Conservation (phyloP, 2,888 invertebrate genomes). For the Diachrysia chrysitis region DNA sequence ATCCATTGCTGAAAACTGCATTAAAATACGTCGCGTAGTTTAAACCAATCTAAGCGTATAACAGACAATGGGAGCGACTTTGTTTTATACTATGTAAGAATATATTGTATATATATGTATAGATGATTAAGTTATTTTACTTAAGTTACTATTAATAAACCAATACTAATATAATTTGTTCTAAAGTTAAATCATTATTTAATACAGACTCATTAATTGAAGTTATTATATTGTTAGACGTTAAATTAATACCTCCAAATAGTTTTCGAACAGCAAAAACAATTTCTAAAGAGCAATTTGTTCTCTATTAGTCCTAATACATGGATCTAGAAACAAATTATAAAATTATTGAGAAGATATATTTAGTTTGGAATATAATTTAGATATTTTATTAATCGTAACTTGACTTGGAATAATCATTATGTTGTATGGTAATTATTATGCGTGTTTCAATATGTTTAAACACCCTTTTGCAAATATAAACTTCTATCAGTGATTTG, state of each 20-base stretch:
- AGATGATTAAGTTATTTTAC: too few relatives aligned
- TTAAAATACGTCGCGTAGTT: too few relatives aligned
- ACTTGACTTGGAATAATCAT: conserved; percentile 13
- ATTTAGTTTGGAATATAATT: conserved; percentile 10
- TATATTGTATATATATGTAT: too few relatives aligned
- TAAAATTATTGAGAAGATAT: not conserved
- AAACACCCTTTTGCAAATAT: not conserved
- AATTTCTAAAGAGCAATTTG: conserved; percentile 24
- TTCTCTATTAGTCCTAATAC: conserved; percentile 15
- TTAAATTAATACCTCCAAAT: conserved; percentile 14
- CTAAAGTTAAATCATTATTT: not conserved
- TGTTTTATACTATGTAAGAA: too few relatives aligned
- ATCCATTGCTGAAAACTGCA: too few relatives aligned
- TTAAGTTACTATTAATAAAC: not conserved
- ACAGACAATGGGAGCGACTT: too few relatives aligned
- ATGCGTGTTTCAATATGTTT: not conserved
- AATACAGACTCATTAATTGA: conserved; percentile 9
- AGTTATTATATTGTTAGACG: conserved; percentile 9
- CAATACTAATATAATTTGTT: not conserved
- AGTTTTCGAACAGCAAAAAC: conserved; percentile 26
- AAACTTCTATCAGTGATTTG: not conserved
- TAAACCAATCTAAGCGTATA: too few relatives aligned
- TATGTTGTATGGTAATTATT: not conserved
- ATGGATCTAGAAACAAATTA: conserved; percentile 18
- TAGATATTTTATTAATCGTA: conserved; percentile 9